Base-by-base conservation (phyloP, 1,140 invertebrate species). In the Neuroterus valhalla region DNA sequence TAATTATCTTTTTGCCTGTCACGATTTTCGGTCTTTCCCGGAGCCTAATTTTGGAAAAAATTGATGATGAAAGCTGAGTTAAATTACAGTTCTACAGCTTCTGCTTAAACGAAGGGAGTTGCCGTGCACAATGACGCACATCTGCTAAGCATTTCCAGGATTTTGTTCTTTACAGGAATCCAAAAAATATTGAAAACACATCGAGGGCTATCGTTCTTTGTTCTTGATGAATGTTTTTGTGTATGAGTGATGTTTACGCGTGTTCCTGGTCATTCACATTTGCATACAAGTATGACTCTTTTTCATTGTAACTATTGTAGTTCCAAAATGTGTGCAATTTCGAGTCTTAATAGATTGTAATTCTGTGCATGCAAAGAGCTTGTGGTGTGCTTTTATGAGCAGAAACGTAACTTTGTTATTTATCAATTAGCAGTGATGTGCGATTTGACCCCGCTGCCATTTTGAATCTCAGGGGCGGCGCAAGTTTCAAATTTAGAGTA, bases 231-330 rank as follows among this genome's bases (percentile, higher is more conserved):
- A 31, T 62, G 15, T 62, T 62, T 26, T 62, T 21, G 11, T 55
- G 21, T 26, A 2, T 21, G 21, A 11, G 52, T 55, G 23, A 3
- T 62, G 52, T 62, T 23, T 62, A 3, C 31, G 31, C 26, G 31
- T 62, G 23, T 62, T 26, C 14, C 31, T 23, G 23, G 31, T 62
- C 23, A 23, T 31, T 62, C 26, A 26, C 55, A 62, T 62, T 62
- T 62, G 55, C 55, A 62, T 62, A 62, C 26, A n/a, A 62, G 23
- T n/a, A 38, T 62, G 23, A 6, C 15, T 62, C 14, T 62, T 48
- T 55, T 62, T 62, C 23, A 55, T 55, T 11, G 19, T 12, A 62
- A 23, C 21, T 31, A 38, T n/a, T 62, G 1, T 62, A 62, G 23
- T 62, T 62, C 14, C 31, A 0, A 38, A 10, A 38, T 38, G 0